Base-by-base conservation (phyloP, 1,140 invertebrate species). In the Drosophila punjabiensis region DNA sequence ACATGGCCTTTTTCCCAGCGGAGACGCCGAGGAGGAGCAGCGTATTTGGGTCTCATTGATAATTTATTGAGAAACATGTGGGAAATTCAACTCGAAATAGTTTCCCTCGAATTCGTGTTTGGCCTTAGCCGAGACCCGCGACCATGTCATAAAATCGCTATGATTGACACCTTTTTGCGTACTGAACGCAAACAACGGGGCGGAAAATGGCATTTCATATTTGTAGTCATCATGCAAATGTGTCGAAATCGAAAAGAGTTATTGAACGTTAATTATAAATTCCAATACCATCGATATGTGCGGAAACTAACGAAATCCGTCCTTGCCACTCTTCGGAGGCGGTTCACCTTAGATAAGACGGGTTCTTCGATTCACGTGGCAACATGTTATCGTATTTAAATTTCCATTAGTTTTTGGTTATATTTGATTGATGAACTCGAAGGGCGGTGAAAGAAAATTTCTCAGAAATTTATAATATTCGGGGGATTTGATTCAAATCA, bases 251-350 rank as follows among this genome's bases (percentile, higher is more conserved):
- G 53, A 35, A 53, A 83, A 88, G 79, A 87, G 84, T 88, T 87
- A 88, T 87, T 87, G 84, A 84, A 88, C 81, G 65, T 84, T 81
- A 88, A 87, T 78, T 88, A 83, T 80, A 88, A 87, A 83, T 87
- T 67, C 76, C 84, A 83, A 87, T 83, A 87, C 69, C 83, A 70
- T 70, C 75, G 20, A 70, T 79, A 55, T 73, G 33, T 61, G 20
- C 60, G 32, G 77, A 68, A 76, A 78, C 74, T 68, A 73, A 45
- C 64, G 55, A 79, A 65, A 80, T 53, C 64, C 78, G 83, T 68
- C 83, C 83, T 88, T 82, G 84, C 65, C 76, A 45, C 28, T 52
- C 50, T 43, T 35, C 32, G 55, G 50, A 63, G 82, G 58, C 53
- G 65, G 76, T 82, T 86, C 67, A 86, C 83, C 83, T 66, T 74